Base-by-base conservation (phyloP, 2,888 invertebrate species). In the Hypselothyrea guttata region DNA sequence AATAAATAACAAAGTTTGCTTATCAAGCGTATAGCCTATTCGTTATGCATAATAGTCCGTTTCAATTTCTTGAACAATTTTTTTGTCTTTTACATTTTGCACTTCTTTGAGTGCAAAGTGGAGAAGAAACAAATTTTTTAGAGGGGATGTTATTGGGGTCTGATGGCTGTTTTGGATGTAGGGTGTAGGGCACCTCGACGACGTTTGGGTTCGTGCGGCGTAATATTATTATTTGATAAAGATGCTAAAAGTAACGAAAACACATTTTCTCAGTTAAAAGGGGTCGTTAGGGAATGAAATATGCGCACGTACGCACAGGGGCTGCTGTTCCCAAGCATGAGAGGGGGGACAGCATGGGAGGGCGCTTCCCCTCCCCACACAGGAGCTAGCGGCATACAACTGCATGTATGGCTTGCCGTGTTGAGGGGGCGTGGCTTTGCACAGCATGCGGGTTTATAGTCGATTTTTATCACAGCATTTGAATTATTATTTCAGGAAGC, bases 401-500 rank as follows among this genome's bases (percentile, higher is more conserved):
- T 77, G 78, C 78, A 77, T 59, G 59, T 40, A 47, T 52, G 68
- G 2, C 54, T 48, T 48, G 54, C 15, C 28, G 53, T 35, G 47
- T 49, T 41, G 52, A n/a, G n/a, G 60, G 53, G 73, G 73, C 73
- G 73, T 70, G 69, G 73, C 62, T 54, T 54, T 59, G 51, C 73
- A 74, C 82, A 84, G 81, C 76, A 73, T 79, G 81, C 58, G 81
- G 70, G 76, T 69, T 81, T 85, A 72, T 71, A 70, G 72, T 74
- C 79, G 86, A 86, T 86, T 87, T 87, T 87, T 87, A 86, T 88
- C 86, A 84, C 71, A 72, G 82, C 65, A 84, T 84, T 86, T 87
- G 88, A 87, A 86, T 88, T 87, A 86, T 88, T 87, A 88, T 87
- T 87, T 87, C 87, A 88, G 87, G 88, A 87, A 87, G 88, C 84